Evolutionary conservation across 2,888 invertebrate species (phyloP).

Genomic region (Tuta absoluta): DNA sequence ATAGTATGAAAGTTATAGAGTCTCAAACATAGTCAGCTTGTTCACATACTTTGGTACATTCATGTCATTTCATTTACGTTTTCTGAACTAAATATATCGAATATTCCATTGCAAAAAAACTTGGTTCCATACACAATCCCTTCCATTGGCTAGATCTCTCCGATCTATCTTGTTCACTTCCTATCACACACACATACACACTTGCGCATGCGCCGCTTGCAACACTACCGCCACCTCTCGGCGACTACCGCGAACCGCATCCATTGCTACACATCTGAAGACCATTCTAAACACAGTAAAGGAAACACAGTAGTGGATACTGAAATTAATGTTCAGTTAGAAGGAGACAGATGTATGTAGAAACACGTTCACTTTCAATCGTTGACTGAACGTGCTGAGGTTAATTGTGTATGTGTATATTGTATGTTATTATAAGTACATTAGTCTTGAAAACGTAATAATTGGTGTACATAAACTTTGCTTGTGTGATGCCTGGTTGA

Average conservation of each 20-base stretch:
- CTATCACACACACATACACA: constrained; percentile 27
- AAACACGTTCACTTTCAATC: constrained; percentile 67
- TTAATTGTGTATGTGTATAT: constrained; percentile 37
- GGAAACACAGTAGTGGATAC: constrained; percentile 2
- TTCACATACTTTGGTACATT: too few relatives aligned
- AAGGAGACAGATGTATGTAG: constrained; percentile 36
- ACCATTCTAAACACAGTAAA: neutral
- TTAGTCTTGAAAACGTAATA: constrained; percentile 13
- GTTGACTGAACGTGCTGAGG: constrained; percentile 42
- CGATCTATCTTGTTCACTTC: constrained; percentile 29
- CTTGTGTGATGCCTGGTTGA: neutral
- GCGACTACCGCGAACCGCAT: neutral
- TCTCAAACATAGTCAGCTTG: too few relatives aligned
- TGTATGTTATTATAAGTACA: constrained; percentile 17
- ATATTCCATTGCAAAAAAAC: neutral
- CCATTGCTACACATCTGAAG: neutral
- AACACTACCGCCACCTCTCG: neutral
- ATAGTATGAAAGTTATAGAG: too few relatives aligned
- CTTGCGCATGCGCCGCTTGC: constrained; percentile 5
- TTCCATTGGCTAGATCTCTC: constrained; percentile 30
- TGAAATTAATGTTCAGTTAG: constrained; percentile 33
- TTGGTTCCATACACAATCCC: neutral
- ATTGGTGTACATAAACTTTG: constrained; percentile 3
- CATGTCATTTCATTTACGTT: too few relatives aligned
- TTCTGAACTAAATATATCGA: neutral